A percentile compares a stretch with the other conserved stretches of the same genome.
Conservation (phyloP, 2,113 vertebrate genomes). For the Stomatorhinus ivindoensis region DNA sequence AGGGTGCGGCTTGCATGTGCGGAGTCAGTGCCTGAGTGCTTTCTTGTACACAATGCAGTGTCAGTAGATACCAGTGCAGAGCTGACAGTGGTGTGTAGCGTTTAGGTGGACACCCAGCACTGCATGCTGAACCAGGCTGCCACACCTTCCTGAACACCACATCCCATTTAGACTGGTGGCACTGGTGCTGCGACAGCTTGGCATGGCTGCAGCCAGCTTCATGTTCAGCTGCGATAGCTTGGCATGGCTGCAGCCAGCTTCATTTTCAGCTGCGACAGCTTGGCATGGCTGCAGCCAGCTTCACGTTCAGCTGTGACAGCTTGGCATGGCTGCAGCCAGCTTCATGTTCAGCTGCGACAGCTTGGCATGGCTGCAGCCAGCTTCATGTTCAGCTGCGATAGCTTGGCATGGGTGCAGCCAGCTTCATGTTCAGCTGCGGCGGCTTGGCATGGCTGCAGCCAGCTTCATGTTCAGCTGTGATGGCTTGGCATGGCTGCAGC, state of each 20-base stretch:
- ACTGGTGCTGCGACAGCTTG: not conserved
- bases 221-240: too few relatives aligned
- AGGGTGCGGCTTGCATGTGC: not conserved
- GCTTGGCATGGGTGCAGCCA: not conserved
- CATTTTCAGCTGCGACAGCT: too few relatives aligned
- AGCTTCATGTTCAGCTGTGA: too few relatives aligned
- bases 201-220: not conserved
- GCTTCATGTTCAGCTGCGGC: not conserved
- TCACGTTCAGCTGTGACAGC: not conserved
- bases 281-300: not conserved
- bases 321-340: too few relatives aligned
- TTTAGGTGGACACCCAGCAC: not conserved
- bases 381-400: too few relatives aligned
- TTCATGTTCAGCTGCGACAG: too few relatives aligned
- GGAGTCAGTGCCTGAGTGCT: not conserved
- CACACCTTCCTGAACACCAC: not conserved
- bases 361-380: too few relatives aligned
- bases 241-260: too few relatives aligned
- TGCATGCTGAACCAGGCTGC: too few relatives aligned
- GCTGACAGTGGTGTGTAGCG: not conserved
- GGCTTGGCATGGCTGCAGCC: too few relatives aligned
- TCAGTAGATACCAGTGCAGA: not conserved
- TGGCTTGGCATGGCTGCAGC: not conserved
- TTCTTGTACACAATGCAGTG: not conserved
- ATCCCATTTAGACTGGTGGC: not conserved